Evolutionary conservation across 2,797 vertebrate species (phyloP).

Genomic region (Sternarchorhynchus goeldii): DNA sequence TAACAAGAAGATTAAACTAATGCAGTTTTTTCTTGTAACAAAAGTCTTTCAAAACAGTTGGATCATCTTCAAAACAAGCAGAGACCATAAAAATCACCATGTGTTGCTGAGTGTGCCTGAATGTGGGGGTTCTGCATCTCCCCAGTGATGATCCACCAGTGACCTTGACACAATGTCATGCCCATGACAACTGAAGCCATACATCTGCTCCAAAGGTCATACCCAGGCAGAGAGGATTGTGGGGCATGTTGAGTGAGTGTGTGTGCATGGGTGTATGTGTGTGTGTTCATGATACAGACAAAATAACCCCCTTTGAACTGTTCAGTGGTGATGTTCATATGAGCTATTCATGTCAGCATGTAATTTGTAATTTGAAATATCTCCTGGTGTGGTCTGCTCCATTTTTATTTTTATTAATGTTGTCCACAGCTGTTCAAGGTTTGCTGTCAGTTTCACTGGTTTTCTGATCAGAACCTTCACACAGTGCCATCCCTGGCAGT

Average conservation of each 20-base stretch:
- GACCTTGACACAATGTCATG: conserved; percentile 8
- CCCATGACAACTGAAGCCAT: conserved; percentile 20
- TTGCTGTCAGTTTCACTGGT: neutral
- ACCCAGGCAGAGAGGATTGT: conserved; percentile 14
- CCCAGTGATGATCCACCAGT: neutral
- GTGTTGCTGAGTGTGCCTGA: conserved; percentile 4
- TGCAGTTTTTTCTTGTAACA: neutral
- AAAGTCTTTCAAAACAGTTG: neutral
- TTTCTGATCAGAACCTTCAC: neutral
- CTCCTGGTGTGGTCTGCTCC: neutral
- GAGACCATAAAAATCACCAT: neutral
- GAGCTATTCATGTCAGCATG: neutral
- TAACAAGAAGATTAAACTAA: neutral
- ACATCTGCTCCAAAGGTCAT: conserved; percentile 22
- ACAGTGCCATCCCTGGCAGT: neutral
- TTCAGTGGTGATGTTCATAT: neutral
- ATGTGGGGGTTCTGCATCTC: neutral
- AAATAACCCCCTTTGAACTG: neutral
- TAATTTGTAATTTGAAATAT: neutral
- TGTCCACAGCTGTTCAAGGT: neutral
- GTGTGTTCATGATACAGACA: neutral
- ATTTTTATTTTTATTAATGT: neutral
- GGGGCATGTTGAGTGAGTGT: neutral
- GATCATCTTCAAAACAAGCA: neutral
- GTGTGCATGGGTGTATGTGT: conserved; percentile 10